These are phyloP conservation scores for Mus pahari DNA, from an alignment of 2,113 vertebrate genomes.

Conservation along the genomic window DNA sequence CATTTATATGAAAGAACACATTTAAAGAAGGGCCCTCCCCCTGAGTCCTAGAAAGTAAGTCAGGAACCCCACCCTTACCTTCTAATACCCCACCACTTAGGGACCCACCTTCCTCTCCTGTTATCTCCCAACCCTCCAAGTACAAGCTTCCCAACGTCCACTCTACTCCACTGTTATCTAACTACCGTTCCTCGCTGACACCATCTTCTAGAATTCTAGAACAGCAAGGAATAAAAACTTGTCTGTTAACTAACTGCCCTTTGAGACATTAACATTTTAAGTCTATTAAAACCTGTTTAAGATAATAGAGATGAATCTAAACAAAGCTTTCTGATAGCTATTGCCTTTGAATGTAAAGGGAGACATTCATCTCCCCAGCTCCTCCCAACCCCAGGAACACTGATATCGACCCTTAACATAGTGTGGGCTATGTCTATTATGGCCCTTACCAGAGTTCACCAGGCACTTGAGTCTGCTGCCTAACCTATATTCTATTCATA, in stretches of 20 bases:
- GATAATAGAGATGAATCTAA: background rate
- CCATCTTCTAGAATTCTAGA: background rate
- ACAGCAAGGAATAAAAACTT: background rate
- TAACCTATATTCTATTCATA: background rate
- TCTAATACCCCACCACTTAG: background rate
- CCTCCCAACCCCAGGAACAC: background rate
- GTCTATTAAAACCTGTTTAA: background rate
- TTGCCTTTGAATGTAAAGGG: background rate
- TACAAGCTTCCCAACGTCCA: background rate
- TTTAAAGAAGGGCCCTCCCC: background rate
- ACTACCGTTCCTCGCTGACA: too few species aligned
- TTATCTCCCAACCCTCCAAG: background rate
- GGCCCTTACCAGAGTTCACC: background rate
- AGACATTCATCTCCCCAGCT: background rate
- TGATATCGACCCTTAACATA: background rate
- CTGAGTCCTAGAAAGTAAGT: background rate
- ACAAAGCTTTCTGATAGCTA: background rate
- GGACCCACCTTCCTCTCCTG: background rate
- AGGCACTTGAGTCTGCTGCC: background rate
- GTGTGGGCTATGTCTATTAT: background rate
- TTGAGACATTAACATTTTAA: slow-evolving; percentile 32
- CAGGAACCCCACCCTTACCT: background rate
- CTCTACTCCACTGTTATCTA: background rate
- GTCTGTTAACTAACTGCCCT: slow-evolving; percentile 34
- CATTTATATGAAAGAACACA: background rate